Percentiles rank a stretch among this genome's conserved stretches.
Conservation (phyloP, 2,888 invertebrate species). For the Minunthozetes semirufus region DNA sequence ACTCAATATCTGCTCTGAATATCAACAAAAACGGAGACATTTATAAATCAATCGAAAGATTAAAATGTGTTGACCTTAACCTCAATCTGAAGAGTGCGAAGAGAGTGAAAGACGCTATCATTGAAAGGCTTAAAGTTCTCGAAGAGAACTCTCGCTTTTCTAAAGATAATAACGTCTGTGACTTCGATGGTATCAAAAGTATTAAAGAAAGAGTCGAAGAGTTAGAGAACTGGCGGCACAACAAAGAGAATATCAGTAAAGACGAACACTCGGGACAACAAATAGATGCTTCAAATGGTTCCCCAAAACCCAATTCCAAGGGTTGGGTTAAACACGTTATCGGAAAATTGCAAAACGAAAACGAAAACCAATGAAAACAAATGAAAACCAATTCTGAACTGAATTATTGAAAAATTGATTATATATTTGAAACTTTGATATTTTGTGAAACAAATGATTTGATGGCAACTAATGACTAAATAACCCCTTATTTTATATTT, state of each 20-base stretch:
- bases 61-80: constrained; percentile 2
- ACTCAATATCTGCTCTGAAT: background rate
- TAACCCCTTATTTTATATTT: background rate
- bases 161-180: constrained; percentile 39
- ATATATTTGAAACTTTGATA: background rate
- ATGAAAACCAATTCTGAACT: constrained; percentile 8
- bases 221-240: constrained; percentile 45
- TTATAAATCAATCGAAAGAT: constrained; percentile 11
- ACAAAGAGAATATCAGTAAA: constrained; percentile 43
- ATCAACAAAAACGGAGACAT: background rate
- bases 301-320: constrained; percentile 46
- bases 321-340: constrained; percentile 70
- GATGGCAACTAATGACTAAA: no score
- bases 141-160: constrained; percentile 46
- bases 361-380: no score
- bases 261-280: constrained; percentile 42
- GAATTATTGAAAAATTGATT: background rate
- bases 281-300: constrained; percentile 44
- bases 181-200: constrained; percentile 45
- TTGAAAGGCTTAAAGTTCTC: constrained; percentile 46
- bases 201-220: constrained; percentile 47
- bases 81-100: constrained; percentile 23
- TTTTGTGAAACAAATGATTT: background rate
- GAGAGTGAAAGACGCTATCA: constrained; percentile 43
- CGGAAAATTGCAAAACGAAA: constrained; percentile 58